Conservation (phyloP, 1,140 invertebrate genomes). For the Trichonephila inaurata region DNA sequence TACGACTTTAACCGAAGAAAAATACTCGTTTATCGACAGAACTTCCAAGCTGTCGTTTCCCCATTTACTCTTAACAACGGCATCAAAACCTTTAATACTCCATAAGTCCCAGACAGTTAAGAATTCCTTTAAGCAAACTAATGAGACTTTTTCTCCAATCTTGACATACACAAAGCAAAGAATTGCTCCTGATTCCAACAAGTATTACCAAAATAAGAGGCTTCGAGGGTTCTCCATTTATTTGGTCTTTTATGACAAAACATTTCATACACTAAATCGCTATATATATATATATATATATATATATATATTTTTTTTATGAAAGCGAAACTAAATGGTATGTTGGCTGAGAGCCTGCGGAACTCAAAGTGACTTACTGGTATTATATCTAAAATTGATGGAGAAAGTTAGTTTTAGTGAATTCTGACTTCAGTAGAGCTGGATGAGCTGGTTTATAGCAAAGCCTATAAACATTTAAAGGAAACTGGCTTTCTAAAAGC, state of each 20-base stretch:
- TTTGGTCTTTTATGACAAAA: slow-evolving; percentile 1
- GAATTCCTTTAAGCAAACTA: slow-evolving; percentile 10
- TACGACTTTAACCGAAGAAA: slow-evolving; percentile 1
- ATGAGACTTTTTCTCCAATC: not conserved
- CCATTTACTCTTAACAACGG: slow-evolving; percentile 10
- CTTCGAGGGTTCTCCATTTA: not conserved
- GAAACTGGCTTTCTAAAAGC: slow-evolving; percentile 28
- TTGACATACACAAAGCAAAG: not conserved
- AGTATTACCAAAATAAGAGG: not conserved
- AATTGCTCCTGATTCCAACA: not conserved
- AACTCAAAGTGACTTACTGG: slow-evolving; percentile 31
- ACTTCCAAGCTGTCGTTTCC: slow-evolving; percentile 32
- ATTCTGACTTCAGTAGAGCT: not conserved
- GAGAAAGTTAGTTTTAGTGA: slow-evolving; percentile 60
- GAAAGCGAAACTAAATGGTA: not conserved
- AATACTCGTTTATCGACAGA: slow-evolving; percentile 31
- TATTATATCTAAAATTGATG: slow-evolving; percentile 66
- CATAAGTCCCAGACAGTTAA: slow-evolving; percentile 12
- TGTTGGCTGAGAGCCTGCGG: not conserved
- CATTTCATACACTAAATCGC: not conserved
- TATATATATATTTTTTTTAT: not conserved
- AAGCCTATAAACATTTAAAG: slow-evolving; percentile 62
- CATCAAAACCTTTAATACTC: slow-evolving; percentile 23
- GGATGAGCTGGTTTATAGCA: slow-evolving; percentile 62
- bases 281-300: not conserved